Evolutionary conservation across 2,797 vertebrate species (phyloP).

Genomic region (Protosalanx chinensis): DNA sequence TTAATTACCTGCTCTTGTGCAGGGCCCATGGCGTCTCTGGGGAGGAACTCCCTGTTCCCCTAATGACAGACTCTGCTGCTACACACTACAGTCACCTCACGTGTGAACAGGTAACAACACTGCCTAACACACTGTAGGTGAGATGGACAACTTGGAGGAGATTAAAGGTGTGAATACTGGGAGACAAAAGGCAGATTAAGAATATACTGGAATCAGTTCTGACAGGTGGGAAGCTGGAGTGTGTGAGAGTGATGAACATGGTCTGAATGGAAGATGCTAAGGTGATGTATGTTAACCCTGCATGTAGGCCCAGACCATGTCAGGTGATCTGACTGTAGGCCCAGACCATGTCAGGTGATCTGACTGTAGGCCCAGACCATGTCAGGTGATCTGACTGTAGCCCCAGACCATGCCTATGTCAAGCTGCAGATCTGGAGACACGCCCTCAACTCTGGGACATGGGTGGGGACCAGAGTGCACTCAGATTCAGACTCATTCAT

Average conservation of each 20-base stretch:
- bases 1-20: constrained; percentile 67
- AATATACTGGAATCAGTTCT: too few species aligned
- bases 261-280: background rate
- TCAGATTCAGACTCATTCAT: too few species aligned
- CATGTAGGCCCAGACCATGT: too few species aligned
- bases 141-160: background rate
- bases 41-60: constrained; percentile 54
- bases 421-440: background rate
- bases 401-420: too few species aligned
- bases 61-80: constrained; percentile 42
- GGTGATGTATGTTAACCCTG: too few species aligned
- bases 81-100: constrained; percentile 22
- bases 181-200: too few species aligned
- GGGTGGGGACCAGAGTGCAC: background rate
- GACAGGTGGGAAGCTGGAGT: too few species aligned
- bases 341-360: too few species aligned
- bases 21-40: constrained; percentile 57
- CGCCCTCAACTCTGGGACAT: background rate
- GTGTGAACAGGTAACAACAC: constrained; percentile 26
- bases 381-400: too few species aligned
- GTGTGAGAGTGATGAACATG: too few species aligned
- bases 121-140: constrained; percentile 4
- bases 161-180: constrained; percentile 2
- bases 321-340: too few species aligned
- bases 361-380: too few species aligned